Evolutionary conservation across 1,140 invertebrate species (phyloP), one percentile per base, ranked within the genome.

Genomic region (Pissodes strobi): DNA sequence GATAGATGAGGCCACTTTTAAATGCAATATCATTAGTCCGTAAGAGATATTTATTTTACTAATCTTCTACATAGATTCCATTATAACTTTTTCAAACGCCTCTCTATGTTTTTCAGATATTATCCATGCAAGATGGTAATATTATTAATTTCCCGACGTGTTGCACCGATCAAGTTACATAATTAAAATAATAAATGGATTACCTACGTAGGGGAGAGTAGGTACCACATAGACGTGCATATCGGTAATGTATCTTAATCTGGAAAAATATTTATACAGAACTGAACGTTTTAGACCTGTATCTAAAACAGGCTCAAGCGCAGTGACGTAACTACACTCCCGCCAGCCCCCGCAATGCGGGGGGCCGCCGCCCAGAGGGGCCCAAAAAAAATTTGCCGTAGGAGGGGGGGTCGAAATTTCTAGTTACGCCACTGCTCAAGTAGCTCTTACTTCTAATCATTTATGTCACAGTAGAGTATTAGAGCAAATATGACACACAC

Each of bases 111-210:
- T n/a, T 57, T 57, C 23, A 25, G 22, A 45, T 38, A 55, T 55
- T 21, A 15, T 19, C 30, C 51, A 21, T 18, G 15, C 15, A 17
- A 55, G 51, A 57, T 57, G 55, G 38, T 39, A 57, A 57, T 57
- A 45, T 27, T 57, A 57, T 57, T 57, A 45, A 57, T 57, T 57
- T 30, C 37, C 12, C 17, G 12, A 23, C 25, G 45, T 45, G 38
- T 27, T 43, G 34, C 38, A 57, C 21, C 39, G 23, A 43, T 43
- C 38, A 34, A 45, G 38, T 45, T 39, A 57, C 41, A 57, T n/a
- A 22, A 57, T 57, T 57, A 39, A 45, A 43, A 57, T 57, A 39
- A 57, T 43, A 57, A 57, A 57, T 57, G 55, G 39, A 57, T 38
- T 57, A 57, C 38, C 45, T 37, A 39, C 41, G 17, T 43, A 57